phyloP scores from a whole-genome alignment of 2,888 invertebrate genomes.

The Slavum lentiscoides region DNA sequence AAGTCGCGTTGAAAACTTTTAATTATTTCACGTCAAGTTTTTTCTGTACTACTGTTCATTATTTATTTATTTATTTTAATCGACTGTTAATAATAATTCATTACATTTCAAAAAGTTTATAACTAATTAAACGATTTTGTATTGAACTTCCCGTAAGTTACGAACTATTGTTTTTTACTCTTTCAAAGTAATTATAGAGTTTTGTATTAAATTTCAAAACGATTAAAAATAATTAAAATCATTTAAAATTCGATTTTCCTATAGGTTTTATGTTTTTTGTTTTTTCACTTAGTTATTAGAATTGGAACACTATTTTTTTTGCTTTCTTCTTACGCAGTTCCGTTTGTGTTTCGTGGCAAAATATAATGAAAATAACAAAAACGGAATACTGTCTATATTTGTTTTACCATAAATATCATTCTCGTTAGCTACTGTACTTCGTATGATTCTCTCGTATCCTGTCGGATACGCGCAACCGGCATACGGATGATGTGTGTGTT shows the following conservation, averaged over 20 bases:
- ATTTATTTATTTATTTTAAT: not conserved
- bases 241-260: not conserved
- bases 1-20: not conserved
- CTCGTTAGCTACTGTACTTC: not conserved
- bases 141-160: not conserved
- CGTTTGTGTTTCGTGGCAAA: not conserved
- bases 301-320: not conserved
- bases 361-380: not conserved
- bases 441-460: slow-evolving; percentile 11
- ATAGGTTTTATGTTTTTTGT: not conserved
- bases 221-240: too few relatives aligned
- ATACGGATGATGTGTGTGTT: slow-evolving; percentile 17
- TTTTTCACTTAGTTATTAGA: not conserved
- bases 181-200: not conserved
- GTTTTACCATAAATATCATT: slow-evolving; percentile 11
- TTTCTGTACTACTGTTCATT: not conserved
- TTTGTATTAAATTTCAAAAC: not conserved
- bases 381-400: not conserved
- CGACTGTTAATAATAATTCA: not conserved
- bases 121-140: not conserved
- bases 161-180: not conserved
- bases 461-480: slow-evolving; percentile 3
- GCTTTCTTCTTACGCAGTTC: not conserved
- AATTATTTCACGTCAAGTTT: not conserved
- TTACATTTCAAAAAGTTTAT: not conserved